Percentiles rank a stretch among this genome's conserved stretches.
These are phyloP conservation scores for Pelodytes ibericus DNA, from an alignment of 2,797 vertebrate species.

Conservation along the genomic window DNA sequence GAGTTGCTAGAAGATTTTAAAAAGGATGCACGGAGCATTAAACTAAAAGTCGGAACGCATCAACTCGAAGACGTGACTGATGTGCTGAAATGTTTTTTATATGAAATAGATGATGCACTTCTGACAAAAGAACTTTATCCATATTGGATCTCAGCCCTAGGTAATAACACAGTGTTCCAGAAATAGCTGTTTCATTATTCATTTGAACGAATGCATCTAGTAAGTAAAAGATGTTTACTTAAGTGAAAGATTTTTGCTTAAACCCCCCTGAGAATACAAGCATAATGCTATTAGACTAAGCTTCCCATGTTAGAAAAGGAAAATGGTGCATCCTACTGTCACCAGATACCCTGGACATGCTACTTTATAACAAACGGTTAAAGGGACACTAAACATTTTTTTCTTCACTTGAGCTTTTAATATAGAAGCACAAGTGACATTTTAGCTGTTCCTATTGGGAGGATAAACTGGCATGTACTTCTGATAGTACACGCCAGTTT, in stretches of 20 bases:
- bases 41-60: slow-evolving; percentile 85
- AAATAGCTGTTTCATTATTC: slow-evolving; percentile 56
- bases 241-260: slow-evolving; percentile 50
- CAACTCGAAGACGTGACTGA: slow-evolving; percentile 88
- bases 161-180: slow-evolving; percentile 68
- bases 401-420: slow-evolving; percentile 32
- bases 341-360: slow-evolving; percentile 13
- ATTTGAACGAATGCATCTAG: slow-evolving; percentile 52
- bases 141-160: slow-evolving; percentile 92
- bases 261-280: slow-evolving; percentile 37
- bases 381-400: too few relatives aligned
- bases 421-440: too few relatives aligned
- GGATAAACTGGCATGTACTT: too few relatives aligned
- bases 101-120: slow-evolving; percentile 86
- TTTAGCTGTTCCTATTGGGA: too few relatives aligned
- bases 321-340: slow-evolving; percentile 31
- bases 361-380: slow-evolving; percentile 21
- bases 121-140: slow-evolving; percentile 95
- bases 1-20: slow-evolving; percentile 86
- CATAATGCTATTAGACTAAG: slow-evolving; percentile 45
- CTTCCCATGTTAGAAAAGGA: slow-evolving; percentile 34
- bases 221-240: slow-evolving; percentile 55
- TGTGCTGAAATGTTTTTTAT: slow-evolving; percentile 88
- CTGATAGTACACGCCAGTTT: too few relatives aligned
- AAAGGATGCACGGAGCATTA: slow-evolving; percentile 88